A percentile compares a stretch with the other conserved stretches of the same genome.
Conservation (phyloP, 1,140 invertebrate species). For the Paramacrobiotus metropolitanus region DNA sequence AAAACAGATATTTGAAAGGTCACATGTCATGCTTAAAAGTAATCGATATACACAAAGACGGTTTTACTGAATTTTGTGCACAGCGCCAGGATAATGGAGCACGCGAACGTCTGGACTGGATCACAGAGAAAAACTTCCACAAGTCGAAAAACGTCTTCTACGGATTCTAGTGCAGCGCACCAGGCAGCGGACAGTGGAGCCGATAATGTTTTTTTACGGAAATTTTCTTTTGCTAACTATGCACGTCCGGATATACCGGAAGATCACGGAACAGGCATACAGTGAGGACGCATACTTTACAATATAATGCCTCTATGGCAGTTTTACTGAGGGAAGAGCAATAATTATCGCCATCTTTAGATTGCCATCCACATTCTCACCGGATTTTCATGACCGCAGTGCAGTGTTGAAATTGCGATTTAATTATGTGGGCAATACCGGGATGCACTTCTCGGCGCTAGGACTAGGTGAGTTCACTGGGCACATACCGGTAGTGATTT, state of each 20-base stretch:
- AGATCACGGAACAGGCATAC: neutral
- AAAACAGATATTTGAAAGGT: too few relatives aligned
- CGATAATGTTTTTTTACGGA: neutral
- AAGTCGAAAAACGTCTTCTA: neutral
- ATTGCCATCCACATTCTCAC: slow-evolving; percentile 28
- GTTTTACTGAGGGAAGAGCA: too few relatives aligned
- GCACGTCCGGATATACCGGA: neutral
- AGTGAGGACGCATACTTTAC: too few relatives aligned
- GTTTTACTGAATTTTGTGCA: too few relatives aligned
- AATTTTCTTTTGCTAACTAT: neutral
- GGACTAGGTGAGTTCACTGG: slow-evolving; percentile 32
- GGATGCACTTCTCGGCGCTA: slow-evolving; percentile 31
- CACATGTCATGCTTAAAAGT: too few relatives aligned
- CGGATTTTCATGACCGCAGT: slow-evolving; percentile 32
- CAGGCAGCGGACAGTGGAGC: neutral
- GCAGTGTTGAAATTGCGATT: slow-evolving; percentile 30
- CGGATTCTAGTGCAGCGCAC: neutral
- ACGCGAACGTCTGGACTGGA: neutral
- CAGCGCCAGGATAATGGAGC: neutral
- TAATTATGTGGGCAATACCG: slow-evolving; percentile 30
- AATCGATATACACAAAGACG: too few relatives aligned
- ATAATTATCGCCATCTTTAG: neutral
- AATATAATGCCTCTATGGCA: too few relatives aligned
- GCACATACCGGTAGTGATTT: too few relatives aligned
- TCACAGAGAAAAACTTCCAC: neutral